These are phyloP conservation scores for Oscheius myriophilus DNA, from an alignment of 2,888 invertebrate genomes.

Conservation along the genomic window DNA sequence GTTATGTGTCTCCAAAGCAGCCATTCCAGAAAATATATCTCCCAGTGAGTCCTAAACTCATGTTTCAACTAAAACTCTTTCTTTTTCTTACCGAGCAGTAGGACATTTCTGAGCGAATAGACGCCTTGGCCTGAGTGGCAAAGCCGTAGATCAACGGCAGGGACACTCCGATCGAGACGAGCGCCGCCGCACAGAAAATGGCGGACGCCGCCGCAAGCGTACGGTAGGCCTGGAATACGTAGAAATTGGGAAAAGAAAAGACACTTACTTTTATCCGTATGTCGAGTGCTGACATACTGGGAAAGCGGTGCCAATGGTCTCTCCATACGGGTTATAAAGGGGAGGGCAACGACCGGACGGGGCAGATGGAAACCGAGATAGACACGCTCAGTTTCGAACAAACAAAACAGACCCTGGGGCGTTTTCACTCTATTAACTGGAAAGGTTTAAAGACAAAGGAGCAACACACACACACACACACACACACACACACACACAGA, in stretches of 20 bases:
- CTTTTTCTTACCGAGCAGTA: conserved; percentile 9
- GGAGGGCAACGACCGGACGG: no score
- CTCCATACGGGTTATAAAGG: no score
- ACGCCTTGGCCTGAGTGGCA: conserved; percentile 2
- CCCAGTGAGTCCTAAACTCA: conserved; percentile 11
- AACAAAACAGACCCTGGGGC: no score
- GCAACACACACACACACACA: no score
- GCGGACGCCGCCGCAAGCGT: conserved; percentile 9
- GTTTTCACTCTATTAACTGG: no score
- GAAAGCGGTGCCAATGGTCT: no score
- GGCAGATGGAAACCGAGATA: no score
- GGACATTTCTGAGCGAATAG: background rate
- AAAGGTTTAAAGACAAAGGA: no score
- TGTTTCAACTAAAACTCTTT: background rate
- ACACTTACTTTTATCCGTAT: conserved; percentile 1
- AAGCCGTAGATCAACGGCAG: conserved; percentile 17
- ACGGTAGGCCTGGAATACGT: conserved; percentile 18
- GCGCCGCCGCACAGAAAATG: conserved; percentile 21
- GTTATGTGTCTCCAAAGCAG: conserved; percentile 5
- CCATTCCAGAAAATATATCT: conserved; percentile 7
- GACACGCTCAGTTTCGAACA: no score
- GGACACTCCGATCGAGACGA: conserved; percentile 25
- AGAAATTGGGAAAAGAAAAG: background rate
- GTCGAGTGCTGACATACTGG: background rate
- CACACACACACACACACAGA: no score